Evolutionary conservation across 2,113 vertebrate genomes (phyloP).

Genomic region (Clarias gariepinus): DNA sequence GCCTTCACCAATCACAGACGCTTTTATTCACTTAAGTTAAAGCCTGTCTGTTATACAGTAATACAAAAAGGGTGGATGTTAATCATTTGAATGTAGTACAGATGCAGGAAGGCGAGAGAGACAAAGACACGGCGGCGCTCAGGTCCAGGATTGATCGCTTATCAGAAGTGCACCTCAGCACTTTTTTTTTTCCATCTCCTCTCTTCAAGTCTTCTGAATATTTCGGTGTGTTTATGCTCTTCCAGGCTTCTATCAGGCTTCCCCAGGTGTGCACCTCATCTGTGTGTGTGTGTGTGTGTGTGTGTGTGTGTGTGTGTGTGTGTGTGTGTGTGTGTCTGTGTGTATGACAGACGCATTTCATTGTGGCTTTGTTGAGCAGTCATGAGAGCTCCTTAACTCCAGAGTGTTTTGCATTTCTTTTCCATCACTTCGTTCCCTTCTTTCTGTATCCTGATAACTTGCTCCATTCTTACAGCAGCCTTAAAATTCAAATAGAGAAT

Average conservation of each 20-base stretch:
- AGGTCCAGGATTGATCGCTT: neutral
- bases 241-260: neutral
- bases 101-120: constrained; percentile 25
- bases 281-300: constrained; percentile 8
- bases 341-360: constrained; percentile 25
- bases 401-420: constrained; percentile 25
- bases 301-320: neutral
- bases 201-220: constrained; percentile 17
- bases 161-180: constrained; percentile 38
- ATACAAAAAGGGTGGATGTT: constrained; percentile 6
- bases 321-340: constrained; percentile 7
- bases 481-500: constrained; percentile 63
- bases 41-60: constrained; percentile 15
- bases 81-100: constrained; percentile 4
- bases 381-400: constrained; percentile 17
- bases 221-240: neutral
- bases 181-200: neutral
- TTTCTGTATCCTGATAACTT: constrained; percentile 38
- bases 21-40: constrained; percentile 36
- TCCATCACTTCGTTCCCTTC: neutral
- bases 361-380: constrained; percentile 22
- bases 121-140: neutral
- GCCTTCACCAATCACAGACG: constrained; percentile 30
- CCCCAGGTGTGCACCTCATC: constrained; percentile 41
- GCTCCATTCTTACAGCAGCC: constrained; percentile 46